Evolutionary conservation across 2,888 invertebrate species (phyloP), one percentile per base, ranked within the genome.

Genomic region (Cecidostiba fungosa): DNA sequence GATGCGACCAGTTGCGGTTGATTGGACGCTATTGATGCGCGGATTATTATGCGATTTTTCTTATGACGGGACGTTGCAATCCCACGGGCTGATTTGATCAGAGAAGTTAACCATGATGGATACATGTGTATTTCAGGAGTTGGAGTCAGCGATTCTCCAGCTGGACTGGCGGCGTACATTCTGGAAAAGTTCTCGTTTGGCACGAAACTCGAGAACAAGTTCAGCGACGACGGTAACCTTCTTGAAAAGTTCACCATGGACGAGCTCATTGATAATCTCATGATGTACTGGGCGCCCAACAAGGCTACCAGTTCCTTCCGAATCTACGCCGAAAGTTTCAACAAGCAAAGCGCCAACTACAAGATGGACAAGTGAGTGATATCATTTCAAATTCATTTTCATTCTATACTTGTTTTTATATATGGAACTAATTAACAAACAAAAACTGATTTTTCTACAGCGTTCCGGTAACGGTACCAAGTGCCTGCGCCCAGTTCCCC

Each of bases 141-240:
- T 0, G 96, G 94, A 0, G 91, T 97, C 66, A 94, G 94, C n/a
- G 97, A 97, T 89, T 97, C 97, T 0, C 98, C 98, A 0, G 95
- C 96, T 0, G 98, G 98, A 0, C 93, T 99, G 82, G 98, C 98
- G 0, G 97, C 97, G 0, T 98, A 98, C 90, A 96, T 98, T 70
- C 92, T 99, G 8, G 98, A 98, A 90, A 98, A 98, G 92, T 98
- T 97, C 93, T 95, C 96, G 0, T 94, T 95, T 0, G 96, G 96
- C 95, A 96, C 96, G 0, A 94, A 95, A 90, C 73, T 70, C 3
- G 84, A 86, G 8, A 79, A 87, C 14, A 86, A 83, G 36, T 86
- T 86, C 39, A 23, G 93, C 26, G 91, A 93, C 0, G 96, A 97
- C 90, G 97, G 97, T 0, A 96, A 96, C 3, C 93, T 97, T 0